These are phyloP conservation scores for Drosophila subquinaria DNA, from an alignment of 2,888 invertebrate species.

Conservation along the genomic window DNA sequence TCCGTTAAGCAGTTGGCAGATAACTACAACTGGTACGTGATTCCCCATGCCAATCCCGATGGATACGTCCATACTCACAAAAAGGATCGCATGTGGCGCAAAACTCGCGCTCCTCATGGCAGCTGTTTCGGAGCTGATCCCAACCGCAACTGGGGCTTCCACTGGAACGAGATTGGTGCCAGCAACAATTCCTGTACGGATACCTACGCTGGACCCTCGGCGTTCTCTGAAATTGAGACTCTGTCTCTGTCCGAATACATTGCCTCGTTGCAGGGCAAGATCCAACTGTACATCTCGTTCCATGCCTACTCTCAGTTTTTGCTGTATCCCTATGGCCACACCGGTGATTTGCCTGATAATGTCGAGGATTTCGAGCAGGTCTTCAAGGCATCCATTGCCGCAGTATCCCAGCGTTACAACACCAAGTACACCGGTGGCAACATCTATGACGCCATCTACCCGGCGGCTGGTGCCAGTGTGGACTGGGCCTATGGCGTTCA, in stretches of 20 bases:
- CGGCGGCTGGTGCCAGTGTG: constrained; percentile 89
- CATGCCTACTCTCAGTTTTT: constrained; percentile 92
- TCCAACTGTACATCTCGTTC: constrained; percentile 90
- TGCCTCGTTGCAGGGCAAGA: constrained; percentile 85
- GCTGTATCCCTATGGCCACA: constrained; percentile 90
- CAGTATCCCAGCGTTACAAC: constrained; percentile 87
- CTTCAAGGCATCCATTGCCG: constrained; percentile 77
- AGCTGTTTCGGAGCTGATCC: constrained; percentile 89
- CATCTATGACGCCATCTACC: constrained; percentile 87
- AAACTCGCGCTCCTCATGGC: constrained; percentile 87
- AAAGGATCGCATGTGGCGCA: constrained; percentile 88
- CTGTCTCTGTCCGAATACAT: constrained; percentile 87
- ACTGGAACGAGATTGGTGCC: constrained; percentile 88
- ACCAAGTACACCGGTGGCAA: constrained; percentile 88
- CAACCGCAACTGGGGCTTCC: constrained; percentile 91
- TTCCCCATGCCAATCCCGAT: constrained; percentile 92
- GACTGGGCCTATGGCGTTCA: constrained; percentile 92
- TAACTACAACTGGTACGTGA: constrained; percentile 90
- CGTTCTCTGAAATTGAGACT: constrained; percentile 89
- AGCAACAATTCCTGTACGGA: constrained; percentile 88
- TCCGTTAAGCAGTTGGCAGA: constrained; percentile 86
- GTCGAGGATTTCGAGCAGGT: constrained; percentile 86
- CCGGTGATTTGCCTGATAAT: constrained; percentile 86
- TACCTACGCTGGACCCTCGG: constrained; percentile 88
- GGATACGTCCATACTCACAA: constrained; percentile 89